A percentile compares a stretch with the other conserved stretches of the same genome.
Evolutionary conservation across 2,888 invertebrate genomes (phyloP).

Genomic region (Notodonta dromedarius): DNA sequence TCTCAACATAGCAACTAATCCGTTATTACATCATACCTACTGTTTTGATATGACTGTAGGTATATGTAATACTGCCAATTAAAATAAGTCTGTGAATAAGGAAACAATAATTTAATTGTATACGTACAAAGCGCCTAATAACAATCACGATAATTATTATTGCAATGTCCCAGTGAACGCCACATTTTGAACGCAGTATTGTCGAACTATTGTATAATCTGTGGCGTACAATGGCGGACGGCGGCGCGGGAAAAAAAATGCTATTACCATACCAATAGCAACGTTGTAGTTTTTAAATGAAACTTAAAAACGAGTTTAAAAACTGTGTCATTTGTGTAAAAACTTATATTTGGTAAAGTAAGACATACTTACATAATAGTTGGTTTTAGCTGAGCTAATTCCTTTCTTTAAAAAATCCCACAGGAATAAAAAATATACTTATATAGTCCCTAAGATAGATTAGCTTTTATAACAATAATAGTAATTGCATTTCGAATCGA

Average conservation of each 20-base stretch:
- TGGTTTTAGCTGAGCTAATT: too few relatives aligned
- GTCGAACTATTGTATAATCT: constrained; percentile 1
- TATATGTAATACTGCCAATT: neutral
- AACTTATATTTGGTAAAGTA: neutral
- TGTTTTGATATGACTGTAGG: neutral
- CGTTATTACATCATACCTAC: neutral
- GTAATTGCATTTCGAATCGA: too few relatives aligned
- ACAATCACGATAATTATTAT: neutral
- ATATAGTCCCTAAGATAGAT: too few relatives aligned
- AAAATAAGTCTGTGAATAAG: neutral
- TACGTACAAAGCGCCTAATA: neutral
- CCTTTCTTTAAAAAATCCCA: too few relatives aligned
- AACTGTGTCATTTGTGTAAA: neutral
- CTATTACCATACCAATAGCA: neutral
- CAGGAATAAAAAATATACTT: too few relatives aligned
- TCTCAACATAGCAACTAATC: neutral
- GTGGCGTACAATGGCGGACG: neutral
- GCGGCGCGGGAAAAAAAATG: neutral
- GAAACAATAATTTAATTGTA: neutral
- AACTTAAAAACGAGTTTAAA: neutral
- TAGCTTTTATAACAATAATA: too few relatives aligned
- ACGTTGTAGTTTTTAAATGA: neutral
- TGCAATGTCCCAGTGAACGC: constrained; percentile 1
- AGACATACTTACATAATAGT: too few relatives aligned
- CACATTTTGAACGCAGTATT: neutral